These are phyloP conservation scores for Xiphophorus hellerii DNA, from an alignment of 2,113 vertebrate genomes.

Conservation along the genomic window DNA sequence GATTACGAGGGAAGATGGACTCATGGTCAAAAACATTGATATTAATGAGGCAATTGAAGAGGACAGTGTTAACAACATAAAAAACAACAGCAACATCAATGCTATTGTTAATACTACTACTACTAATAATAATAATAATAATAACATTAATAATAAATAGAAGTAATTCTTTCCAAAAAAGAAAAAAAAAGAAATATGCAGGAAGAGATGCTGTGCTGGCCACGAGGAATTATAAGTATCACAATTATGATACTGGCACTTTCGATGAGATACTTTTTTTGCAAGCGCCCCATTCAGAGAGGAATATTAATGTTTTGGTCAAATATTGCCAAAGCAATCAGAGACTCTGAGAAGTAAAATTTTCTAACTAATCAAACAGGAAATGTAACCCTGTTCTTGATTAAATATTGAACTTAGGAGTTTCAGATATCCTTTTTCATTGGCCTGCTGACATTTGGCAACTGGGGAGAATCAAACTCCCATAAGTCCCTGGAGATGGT, in stretches of 20 bases:
- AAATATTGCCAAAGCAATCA: constrained; percentile 74
- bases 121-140: constrained; percentile 2
- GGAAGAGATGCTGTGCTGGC: background rate
- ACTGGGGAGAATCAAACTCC: constrained; percentile 74
- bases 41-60: constrained; percentile 57
- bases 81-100: background rate
- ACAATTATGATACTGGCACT: constrained; percentile 34
- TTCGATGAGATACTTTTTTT: constrained; percentile 31
- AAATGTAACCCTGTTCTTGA: constrained; percentile 73
- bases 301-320: constrained; percentile 51
- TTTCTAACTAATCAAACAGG: constrained; percentile 73
- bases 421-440: constrained; percentile 72
- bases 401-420: constrained; percentile 81
- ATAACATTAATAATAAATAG: background rate
- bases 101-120: background rate
- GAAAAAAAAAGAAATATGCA: background rate
- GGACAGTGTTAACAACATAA: constrained; percentile 20
- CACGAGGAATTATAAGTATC: constrained; percentile 3
- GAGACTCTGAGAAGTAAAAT: constrained; percentile 63
- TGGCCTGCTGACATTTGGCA: constrained; percentile 73
- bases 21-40: constrained; percentile 53
- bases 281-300: constrained; percentile 46
- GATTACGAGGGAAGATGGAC: constrained; percentile 71
- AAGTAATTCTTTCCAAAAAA: background rate
- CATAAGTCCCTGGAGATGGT: constrained; percentile 64